A percentile compares a stretch with the other conserved stretches of the same genome.
These are phyloP conservation scores for Orius insidiosus DNA, from an alignment of 1,140 invertebrate species.

Conservation along the genomic window DNA sequence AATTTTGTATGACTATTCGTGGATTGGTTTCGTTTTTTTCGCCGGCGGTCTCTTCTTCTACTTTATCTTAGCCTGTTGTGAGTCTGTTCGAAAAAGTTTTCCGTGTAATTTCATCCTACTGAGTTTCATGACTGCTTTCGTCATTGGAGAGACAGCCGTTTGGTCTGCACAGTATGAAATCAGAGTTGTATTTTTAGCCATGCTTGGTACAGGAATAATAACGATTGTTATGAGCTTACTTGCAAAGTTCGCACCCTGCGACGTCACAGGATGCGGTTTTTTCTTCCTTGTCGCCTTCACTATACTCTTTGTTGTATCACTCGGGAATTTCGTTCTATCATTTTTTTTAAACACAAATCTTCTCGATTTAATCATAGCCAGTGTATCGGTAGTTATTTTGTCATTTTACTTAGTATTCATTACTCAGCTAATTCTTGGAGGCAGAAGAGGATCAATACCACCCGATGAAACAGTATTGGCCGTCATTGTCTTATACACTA, in stretches of 20 bases:
- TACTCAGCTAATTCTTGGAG: constrained; percentile 6
- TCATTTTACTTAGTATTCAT: constrained; percentile 1
- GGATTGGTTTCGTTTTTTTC: background rate
- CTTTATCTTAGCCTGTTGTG: background rate
- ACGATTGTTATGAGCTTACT: background rate
- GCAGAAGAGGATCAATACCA: background rate
- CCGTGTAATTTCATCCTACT: background rate
- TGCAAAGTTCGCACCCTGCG: background rate
- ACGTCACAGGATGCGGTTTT: constrained; percentile 5
- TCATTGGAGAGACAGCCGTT: background rate
- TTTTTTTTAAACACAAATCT: background rate
- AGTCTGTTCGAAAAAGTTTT: background rate
- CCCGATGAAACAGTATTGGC: background rate
- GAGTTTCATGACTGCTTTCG: background rate
- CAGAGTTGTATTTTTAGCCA: constrained; percentile 1
- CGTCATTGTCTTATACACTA: constrained; percentile 1
- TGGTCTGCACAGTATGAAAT: background rate
- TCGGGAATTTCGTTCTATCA: background rate
- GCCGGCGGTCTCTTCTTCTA: background rate
- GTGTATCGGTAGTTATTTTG: background rate
- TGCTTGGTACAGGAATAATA: background rate
- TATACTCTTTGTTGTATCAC: background rate
- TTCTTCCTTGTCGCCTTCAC: background rate
- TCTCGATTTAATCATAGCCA: background rate
- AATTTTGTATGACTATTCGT: background rate